Conservation (phyloP, 2,797 vertebrate species). For the Strix occidentalis region DNA sequence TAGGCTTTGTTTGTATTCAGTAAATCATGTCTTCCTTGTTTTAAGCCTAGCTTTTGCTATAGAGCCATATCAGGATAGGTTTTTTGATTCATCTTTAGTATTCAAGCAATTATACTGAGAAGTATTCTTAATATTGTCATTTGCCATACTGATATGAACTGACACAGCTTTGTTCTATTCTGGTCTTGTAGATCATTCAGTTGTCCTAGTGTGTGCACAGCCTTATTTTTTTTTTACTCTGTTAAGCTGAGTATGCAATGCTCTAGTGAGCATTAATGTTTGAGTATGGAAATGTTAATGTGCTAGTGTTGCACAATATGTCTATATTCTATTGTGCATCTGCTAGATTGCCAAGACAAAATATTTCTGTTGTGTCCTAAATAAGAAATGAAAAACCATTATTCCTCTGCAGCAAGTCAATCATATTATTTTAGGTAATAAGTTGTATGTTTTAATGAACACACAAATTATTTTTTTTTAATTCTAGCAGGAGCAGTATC, state of each 20-base stretch:
- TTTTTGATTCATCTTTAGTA: not conserved
- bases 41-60: not conserved
- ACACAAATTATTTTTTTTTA: not conserved
- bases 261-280: not conserved
- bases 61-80: not conserved
- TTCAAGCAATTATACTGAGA: not conserved
- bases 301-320: not conserved
- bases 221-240: not conserved
- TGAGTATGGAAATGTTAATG: not conserved
- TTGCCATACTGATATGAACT: not conserved
- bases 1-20: not conserved
- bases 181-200: not conserved
- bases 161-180: not conserved
- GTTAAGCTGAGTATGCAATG: not conserved
- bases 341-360: not conserved
- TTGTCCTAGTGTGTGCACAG: not conserved
- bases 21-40: not conserved
- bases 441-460: not conserved
- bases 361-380: not conserved
- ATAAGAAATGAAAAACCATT: not conserved
- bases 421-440: not conserved
- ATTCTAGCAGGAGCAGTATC: not conserved
- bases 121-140: not conserved
- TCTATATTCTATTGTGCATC: not conserved
- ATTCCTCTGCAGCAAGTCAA: not conserved